Base-by-base conservation (phyloP, 2,888 invertebrate genomes). In the Latheticus oryzae region DNA sequence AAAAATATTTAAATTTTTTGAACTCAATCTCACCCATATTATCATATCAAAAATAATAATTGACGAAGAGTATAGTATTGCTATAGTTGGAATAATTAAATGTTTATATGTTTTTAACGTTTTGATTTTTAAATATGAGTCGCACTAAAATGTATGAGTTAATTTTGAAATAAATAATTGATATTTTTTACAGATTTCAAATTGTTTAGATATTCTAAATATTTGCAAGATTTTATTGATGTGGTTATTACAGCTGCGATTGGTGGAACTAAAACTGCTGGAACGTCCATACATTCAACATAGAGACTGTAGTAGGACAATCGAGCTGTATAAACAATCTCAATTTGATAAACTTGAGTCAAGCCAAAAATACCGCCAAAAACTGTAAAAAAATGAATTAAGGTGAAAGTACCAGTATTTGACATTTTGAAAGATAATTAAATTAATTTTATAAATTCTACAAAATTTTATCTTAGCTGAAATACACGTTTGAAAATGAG, bases 231-330 rank as follows among this genome's bases (percentile, higher is more conserved):
- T n/a, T n/a, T n/a, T n/a, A n/a, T n/a, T 8, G 28, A 28, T 1
- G 28, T 11, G 8, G 12, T 1, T 4, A 5, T 4, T 1, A 28
- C 28, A 11, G 11, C 28, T 9, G 12, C 12, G 3, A 11, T 28
- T 9, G 11, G 12, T 11, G 28, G 28, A 13, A 35, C 3, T 32
- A 52, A 7, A 16, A 40, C 38, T 1, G 42, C 52, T 2, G 15
- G 2, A 2, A 42, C 19, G 16, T 52, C 52, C 2, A 12, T 42
- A 11, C 40, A 1, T 5, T 40, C 30, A 23, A 52, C 52, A 12
- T 40, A 52, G 13, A 28, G 17, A 0, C 13, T 9, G n/a, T 40
- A 30, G 16, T 15, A 19, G 15, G 28, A 8, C 5, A 26, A 16
- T 2, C 52, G 28, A 2, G 42, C 21, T 5, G 11, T 16, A 12